phyloP scores from a whole-genome alignment of 2,888 invertebrate species.

The Panopea generosa region DNA sequence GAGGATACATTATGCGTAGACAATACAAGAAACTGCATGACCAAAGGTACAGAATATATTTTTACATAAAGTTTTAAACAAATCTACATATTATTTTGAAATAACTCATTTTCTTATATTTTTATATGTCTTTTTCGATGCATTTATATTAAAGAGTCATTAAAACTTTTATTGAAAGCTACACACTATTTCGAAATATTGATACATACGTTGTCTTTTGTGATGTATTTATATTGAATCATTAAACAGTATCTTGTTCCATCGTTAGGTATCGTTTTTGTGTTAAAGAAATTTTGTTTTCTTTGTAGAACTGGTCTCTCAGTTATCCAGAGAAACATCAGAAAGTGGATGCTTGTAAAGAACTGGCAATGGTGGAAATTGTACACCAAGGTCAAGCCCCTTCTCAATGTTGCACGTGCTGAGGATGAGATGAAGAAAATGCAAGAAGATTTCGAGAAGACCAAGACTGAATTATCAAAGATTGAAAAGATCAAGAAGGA shows the following conservation, averaged over 20 bases:
- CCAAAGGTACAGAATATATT: constrained; percentile 96
- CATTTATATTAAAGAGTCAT: too few species aligned
- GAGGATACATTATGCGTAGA: constrained; percentile 90
- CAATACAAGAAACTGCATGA: constrained; percentile 99
- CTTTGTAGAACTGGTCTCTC: constrained; percentile 93
- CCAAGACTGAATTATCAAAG: constrained; percentile 96
- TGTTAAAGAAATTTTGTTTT: too few species aligned
- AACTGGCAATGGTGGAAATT: constrained; percentile 99
- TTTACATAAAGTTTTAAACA: too few species aligned
- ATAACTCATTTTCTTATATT: too few species aligned
- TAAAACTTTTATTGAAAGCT: too few species aligned
- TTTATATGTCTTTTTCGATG: too few species aligned
- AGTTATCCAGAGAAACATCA: constrained; percentile 99
- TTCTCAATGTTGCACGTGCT: constrained; percentile 99
- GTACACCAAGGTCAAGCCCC: constrained; percentile 92
- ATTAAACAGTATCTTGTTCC: too few species aligned
- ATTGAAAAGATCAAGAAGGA: constrained; percentile 99
- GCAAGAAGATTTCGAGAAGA: constrained; percentile 98
- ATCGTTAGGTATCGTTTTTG: too few species aligned
- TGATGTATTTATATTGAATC: too few species aligned
- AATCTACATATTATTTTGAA: too few species aligned
- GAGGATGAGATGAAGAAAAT: constrained; percentile 99
- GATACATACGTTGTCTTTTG: too few species aligned
- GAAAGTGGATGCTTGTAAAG: constrained; percentile 99
- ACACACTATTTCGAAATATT: too few species aligned